Evolutionary conservation across 2,113 vertebrate species (phyloP), one percentile per base, ranked within the genome.

Genomic region (Halcyon senegalensis): DNA sequence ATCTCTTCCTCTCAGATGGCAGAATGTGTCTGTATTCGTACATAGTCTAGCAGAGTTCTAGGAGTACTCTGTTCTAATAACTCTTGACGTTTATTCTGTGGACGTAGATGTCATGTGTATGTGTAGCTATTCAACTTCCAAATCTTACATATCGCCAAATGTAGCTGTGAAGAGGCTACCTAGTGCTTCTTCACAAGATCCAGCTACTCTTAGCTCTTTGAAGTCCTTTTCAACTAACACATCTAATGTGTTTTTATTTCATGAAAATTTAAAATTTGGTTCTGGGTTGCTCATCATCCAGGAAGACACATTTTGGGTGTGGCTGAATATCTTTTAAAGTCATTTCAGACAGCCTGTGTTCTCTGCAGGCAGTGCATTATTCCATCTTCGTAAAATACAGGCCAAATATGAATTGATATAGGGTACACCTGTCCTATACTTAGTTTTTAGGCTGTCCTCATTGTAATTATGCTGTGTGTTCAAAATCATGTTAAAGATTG

Each of bases 311-410:
- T 48, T 63, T 84, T 82, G 78, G 81, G n/a, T 2, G 2, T 73
- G 39, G 39, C 59, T 91, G 81, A 75, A 51, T 64, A 48, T 24
- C 30, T 94, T 82, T 81, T 27, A 87, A 91, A 90, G n/a, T 63
- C 60, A 60, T n/a, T 75, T 59, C 58, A 83, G 77, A 25, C 31
- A 58, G 44, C 79, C 37, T 7, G 3, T 39, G 31, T 64, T 91
- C 58, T 90, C 27, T 60, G 41, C 76, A 64, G 53, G 70, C 35
- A 58, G 27, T 60, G 12, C 1, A 1, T 91, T 69, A 41, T 28
- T 78, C 68, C 74, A 41, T 41, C 92, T 76, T 51, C 28, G 39
- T 85, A 79, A 92, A 92, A 79, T 27, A 41, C 19, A 27, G 37
- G 44, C 43, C 85, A 62, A 84, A 33, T 48, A 5, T 16, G 16